Evolutionary conservation across 37 sponge, comb jelly and placozoan species (phyloP).

Genomic region (Bolinopsis microptera): DNA sequence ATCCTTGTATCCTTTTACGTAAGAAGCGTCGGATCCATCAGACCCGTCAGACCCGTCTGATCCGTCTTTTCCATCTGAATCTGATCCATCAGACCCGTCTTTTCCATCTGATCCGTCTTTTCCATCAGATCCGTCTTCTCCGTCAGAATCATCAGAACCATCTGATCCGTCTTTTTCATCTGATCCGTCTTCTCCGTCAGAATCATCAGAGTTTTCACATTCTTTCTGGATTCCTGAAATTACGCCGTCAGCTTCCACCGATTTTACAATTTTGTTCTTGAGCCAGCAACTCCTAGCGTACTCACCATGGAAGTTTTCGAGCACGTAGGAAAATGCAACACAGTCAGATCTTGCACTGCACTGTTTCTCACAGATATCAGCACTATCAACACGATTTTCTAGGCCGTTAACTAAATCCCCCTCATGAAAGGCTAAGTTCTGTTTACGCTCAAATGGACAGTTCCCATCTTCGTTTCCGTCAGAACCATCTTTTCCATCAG

Average conservation of each 20-base stretch:
- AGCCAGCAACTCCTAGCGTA: neutral
- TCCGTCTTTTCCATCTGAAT: neutral
- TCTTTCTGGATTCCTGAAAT: neutral
- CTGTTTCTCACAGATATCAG: neutral
- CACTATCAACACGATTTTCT: neutral
- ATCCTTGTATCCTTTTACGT: constrained; percentile 6
- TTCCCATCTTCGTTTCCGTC: neutral
- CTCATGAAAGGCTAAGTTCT: neutral
- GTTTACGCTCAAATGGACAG: neutral
- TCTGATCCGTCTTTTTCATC: neutral
- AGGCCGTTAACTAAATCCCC: neutral
- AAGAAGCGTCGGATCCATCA: neutral
- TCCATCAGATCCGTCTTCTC: neutral
- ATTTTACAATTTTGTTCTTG: neutral
- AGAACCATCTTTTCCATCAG: neutral
- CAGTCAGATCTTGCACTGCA: neutral
- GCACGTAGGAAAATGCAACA: neutral
- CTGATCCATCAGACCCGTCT: neutral
- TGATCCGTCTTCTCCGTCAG: neutral
- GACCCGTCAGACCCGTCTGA: neutral
- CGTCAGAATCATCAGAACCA: too few relatives aligned
- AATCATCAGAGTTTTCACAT: neutral
- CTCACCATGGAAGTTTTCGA: neutral
- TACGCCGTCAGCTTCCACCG: neutral
- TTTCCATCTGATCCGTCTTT: too few relatives aligned